Percentiles rank a stretch among this genome's conserved stretches.
Conservation (phyloP, 2,888 invertebrate species). For the Branchipolynoe longqiensis region DNA sequence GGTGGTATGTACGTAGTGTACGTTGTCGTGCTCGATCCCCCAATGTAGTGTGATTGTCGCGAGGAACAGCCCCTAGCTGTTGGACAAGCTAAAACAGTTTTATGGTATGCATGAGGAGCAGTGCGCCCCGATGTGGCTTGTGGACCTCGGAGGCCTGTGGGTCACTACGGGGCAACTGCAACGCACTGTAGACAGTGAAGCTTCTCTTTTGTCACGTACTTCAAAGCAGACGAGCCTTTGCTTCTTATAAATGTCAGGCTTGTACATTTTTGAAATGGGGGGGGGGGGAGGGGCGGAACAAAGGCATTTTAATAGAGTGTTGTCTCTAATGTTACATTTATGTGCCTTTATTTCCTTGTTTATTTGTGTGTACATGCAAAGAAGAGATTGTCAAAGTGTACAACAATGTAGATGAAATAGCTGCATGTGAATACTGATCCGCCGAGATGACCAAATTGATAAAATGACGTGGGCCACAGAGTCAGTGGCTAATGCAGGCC, state of each 20-base stretch:
- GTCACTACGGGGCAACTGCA: not conserved
- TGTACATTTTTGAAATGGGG: constrained; percentile 7
- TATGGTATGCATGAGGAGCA: not conserved
- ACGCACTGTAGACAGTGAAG: not conserved
- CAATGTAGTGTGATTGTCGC: not conserved
- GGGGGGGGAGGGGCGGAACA: too few relatives aligned
- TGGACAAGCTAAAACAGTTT: not conserved
- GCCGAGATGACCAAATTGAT: not conserved
- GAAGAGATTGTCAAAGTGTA: constrained; percentile 42
- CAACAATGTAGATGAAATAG: constrained; percentile 44
- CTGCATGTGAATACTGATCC: constrained; percentile 34
- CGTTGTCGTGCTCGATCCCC: not conserved
- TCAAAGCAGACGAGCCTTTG: constrained; percentile 5
- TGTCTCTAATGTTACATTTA: constrained; percentile 44
- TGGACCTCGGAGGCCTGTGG: not conserved
- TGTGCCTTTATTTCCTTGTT: constrained; percentile 52
- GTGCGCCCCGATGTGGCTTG: not conserved
- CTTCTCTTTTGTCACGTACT: constrained; percentile 11
- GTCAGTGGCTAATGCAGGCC: not conserved
- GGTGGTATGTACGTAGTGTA: not conserved
- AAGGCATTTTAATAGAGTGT: constrained; percentile 18
- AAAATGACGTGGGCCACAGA: too few relatives aligned
- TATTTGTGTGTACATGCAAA: constrained; percentile 50
- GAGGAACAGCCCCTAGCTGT: not conserved
- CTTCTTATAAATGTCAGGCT: constrained; percentile 26